phyloP scores from a whole-genome alignment of 2,797 vertebrate genomes.

The Lepus townsendii region DNA sequence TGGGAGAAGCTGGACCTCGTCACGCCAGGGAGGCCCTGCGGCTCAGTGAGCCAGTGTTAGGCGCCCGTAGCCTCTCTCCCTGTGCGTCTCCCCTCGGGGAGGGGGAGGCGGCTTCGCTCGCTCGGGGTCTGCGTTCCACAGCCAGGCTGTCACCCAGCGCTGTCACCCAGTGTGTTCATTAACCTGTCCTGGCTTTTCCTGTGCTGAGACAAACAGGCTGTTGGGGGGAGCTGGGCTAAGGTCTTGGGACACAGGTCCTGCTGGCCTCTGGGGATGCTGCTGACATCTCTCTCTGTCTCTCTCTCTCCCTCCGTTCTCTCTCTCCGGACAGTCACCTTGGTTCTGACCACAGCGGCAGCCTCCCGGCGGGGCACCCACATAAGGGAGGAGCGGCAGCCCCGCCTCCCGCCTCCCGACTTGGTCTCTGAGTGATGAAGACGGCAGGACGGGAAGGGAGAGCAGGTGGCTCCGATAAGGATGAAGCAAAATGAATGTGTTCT shows the following conservation, averaged over 20 bases:
- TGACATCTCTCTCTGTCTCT: neutral
- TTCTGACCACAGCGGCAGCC: constrained; percentile 57
- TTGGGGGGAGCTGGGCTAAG: neutral
- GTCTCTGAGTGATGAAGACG: constrained; percentile 30
- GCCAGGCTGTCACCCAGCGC: constrained; percentile 14
- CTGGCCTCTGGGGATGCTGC: neutral
- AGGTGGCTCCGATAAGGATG: constrained; percentile 68
- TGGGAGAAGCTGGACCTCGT: neutral
- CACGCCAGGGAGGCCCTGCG: too few relatives aligned
- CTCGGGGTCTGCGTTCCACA: neutral
- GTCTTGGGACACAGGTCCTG: neutral
- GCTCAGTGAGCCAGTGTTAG: too few relatives aligned
- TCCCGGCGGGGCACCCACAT: neutral
- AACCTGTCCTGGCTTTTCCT: neutral
- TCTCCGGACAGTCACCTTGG: constrained; percentile 60
- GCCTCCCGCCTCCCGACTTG: constrained; percentile 46
- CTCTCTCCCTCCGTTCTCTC: too few relatives aligned
- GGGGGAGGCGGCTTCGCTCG: too few relatives aligned
- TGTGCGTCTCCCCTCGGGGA: too few relatives aligned
- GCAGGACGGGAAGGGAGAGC: neutral
- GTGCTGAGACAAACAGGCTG: neutral
- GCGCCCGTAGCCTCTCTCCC: too few relatives aligned
- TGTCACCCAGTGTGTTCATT: neutral
- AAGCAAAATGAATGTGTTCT: constrained; percentile 76
- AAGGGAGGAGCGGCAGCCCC: rapidly evolving